These are phyloP conservation scores for Drosophila yakuba DNA, from an alignment of 1,140 invertebrate species.

Conservation along the genomic window DNA sequence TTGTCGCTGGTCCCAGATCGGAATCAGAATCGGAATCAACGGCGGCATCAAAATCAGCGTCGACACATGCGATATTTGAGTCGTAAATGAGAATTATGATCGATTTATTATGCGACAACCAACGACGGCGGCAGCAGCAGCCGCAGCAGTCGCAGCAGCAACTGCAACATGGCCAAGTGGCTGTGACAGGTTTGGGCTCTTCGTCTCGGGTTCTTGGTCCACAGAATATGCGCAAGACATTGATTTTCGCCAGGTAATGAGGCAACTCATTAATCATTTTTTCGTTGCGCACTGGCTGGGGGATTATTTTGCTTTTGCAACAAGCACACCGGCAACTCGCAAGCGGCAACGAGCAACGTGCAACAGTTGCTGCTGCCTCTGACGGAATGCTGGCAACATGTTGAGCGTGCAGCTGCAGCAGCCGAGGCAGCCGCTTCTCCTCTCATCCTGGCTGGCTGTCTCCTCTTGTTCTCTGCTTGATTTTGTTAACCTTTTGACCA, in stretches of 20 bases:
- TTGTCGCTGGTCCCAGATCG: constrained; percentile 56
- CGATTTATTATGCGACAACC: constrained; percentile 76
- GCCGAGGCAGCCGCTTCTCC: background rate
- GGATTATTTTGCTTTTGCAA: constrained; percentile 50
- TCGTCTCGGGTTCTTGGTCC: constrained; percentile 58
- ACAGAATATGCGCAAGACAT: constrained; percentile 75
- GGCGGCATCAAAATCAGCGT: constrained; percentile 53
- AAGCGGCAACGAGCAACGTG: no score
- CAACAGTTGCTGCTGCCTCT: constrained; percentile 44
- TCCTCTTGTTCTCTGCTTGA: constrained; percentile 67
- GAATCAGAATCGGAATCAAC: constrained; percentile 22
- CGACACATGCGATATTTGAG: constrained; percentile 71
- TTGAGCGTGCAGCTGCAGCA: constrained; percentile 63
- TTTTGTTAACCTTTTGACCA: constrained; percentile 83
- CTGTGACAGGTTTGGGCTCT: constrained; percentile 46
- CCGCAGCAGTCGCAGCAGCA: background rate
- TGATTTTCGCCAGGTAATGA: constrained; percentile 82
- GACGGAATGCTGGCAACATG: constrained; percentile 81
- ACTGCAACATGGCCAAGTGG: constrained; percentile 52
- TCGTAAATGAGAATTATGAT: constrained; percentile 73
- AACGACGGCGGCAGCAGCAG: constrained; percentile 26
- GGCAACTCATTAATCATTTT: constrained; percentile 83
- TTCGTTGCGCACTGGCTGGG: constrained; percentile 61
- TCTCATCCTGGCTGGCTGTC: constrained; percentile 10
- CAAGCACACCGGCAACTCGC: constrained; percentile 20